Base-by-base conservation (phyloP, 30 jellyfish, hydroid and myxozoan genomes). In the Chrysaora quinquecirrha region DNA sequence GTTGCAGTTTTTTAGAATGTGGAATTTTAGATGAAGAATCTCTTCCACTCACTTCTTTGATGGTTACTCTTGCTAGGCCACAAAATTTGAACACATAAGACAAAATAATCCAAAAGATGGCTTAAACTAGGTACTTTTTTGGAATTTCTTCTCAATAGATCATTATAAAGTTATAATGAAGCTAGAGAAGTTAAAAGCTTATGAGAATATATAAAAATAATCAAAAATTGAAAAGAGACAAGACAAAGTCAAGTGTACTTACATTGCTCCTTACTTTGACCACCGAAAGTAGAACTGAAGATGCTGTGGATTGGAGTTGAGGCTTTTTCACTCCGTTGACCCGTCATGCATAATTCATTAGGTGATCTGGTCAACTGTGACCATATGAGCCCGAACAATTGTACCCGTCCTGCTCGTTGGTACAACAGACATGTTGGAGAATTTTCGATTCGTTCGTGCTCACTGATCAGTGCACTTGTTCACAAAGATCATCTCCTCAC, bases 301-400 rank as follows among this genome's bases (percentile, higher is more conserved):
- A 82, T 71, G 56, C 92, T 48, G 60, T 48, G 73, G 85, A n/a
- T 35, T 27, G 10, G 92, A 70, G 56, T 50, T 34, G 3, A 20
- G 86, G 71, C 80, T 69, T 27, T 82, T 82, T 58, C 78, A 52
- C 27, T 68, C 78, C 73, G 74, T 66, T 70, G 48, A 76, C 71
- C 72, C 47, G 50, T 18, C 64, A 74, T 85, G 35, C 63, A 71
- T 85, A 38, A 72, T 85, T 85, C 80, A 85, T 74, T 49, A n/a
- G 96, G 72, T 85, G 96, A 85, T 75, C 72, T 85, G 47, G 84
- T 64, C 73, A 52, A 35, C 83, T 66, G 75, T 82, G 85, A 62
- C 46, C 80, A 70, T 35, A 85, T 82, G 85, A 54, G 21, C 92
- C 48, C 27, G 85, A 82, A 82, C 92, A 82, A 82, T 82, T 23